These are phyloP conservation scores for Pterostichus niger DNA, from an alignment of 2,888 invertebrate genomes.

Conservation along the genomic window DNA sequence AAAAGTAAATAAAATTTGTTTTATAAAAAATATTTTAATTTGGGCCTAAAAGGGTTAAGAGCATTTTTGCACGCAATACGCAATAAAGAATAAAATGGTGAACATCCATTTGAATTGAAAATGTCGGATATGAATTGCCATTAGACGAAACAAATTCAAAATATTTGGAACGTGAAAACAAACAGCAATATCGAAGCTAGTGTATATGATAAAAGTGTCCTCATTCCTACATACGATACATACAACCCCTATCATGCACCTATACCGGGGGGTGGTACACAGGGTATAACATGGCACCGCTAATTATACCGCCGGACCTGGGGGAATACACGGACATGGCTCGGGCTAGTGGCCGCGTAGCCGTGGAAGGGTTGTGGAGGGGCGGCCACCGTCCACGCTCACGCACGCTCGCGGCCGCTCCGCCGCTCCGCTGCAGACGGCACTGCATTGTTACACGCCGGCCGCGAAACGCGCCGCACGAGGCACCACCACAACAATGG, in stretches of 20 bases:
- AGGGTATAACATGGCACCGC: conserved; percentile 64
- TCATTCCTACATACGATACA: background rate
- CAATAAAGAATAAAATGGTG: background rate
- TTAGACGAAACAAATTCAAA: conserved; percentile 7
- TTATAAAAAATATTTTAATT: too few relatives aligned
- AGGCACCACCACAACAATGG: background rate
- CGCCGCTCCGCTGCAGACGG: conserved; percentile 72
- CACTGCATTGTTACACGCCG: conserved; percentile 59
- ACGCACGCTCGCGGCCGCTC: conserved; percentile 72
- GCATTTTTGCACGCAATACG: too few relatives aligned
- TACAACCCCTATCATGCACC: conserved; percentile 5
- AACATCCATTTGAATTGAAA: too few relatives aligned
- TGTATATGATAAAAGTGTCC: background rate
- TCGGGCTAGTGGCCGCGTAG: conserved; percentile 15
- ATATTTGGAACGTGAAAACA: background rate
- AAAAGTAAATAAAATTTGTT: too few relatives aligned
- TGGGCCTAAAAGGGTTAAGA: too few relatives aligned
- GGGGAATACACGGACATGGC: conserved; percentile 60
- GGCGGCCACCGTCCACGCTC: conserved; percentile 75
- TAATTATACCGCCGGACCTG: conserved; percentile 65
- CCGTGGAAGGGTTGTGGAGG: conserved; percentile 70
- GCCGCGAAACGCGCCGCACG: background rate
- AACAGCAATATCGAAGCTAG: too few relatives aligned
- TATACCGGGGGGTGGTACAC: conserved; percentile 15
- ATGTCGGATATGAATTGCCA: too few relatives aligned